Base-by-base conservation (phyloP, 1,140 invertebrate genomes). In the Brachionus paranguensis region DNA sequence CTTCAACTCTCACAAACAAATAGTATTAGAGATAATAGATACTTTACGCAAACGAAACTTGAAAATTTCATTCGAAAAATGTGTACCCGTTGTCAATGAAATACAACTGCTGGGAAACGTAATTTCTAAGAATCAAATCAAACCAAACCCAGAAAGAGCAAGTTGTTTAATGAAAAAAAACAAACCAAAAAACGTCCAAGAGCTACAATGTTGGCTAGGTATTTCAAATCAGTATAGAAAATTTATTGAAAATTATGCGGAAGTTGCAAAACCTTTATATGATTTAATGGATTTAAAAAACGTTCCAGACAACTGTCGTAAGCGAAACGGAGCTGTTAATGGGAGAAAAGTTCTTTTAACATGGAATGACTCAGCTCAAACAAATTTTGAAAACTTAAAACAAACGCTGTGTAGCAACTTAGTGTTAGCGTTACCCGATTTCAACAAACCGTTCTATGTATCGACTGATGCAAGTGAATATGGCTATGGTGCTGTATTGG, bases 381-480 rank as follows among this genome's bases (percentile, higher is more conserved):
- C 53, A 55, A 55, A 55, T 55, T 47, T 55, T 11, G 53, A 55
- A 17, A 55, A n/a, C n/a, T 55, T 55, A 24, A 55, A 55, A 17
- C 53, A 55, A 55, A 55, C 53, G 53, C 3, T 55, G 53, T 55
- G 53, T 17, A 55, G 53, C 53, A 17, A 55, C 17, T 55, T 55
- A 55, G 68, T 45, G 33, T 45, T 72, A 72, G 24, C 33, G 33
- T 86, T 86, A 68, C 87, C 88, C 14, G 85, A 88, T 85, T 86
- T 87, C 45, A 70, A 65, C 5, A 84, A 88, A 85, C 85, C 85
- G 0, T 89, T 89, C 60, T 88, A 88, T 3, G 84, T 90, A 3
- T 87, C 89, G 50, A 89, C 88, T 0, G 90, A 91, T 86, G 89
- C 89, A 24, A 88, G 87, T 53, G 86, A 88, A 8, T 85, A 86